Conservation (phyloP, 2,113 vertebrate species). For the Paralichthys olivaceus region DNA sequence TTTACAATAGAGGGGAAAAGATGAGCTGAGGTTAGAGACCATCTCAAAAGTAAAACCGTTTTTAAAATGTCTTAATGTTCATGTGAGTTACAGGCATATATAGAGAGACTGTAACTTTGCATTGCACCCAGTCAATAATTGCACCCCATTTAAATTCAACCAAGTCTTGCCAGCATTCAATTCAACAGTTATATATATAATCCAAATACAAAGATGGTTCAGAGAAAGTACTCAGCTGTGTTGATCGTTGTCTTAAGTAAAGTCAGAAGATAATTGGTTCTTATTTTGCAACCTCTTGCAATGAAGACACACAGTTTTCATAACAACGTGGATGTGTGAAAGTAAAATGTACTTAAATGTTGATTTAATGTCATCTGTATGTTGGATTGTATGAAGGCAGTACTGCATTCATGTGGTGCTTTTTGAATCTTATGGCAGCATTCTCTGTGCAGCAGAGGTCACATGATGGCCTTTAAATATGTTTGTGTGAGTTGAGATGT, state of each 20-base stretch:
- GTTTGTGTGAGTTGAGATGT: background rate
- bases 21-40: too few relatives aligned
- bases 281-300: background rate
- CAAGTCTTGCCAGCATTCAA: too few relatives aligned
- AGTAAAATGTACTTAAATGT: background rate
- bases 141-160: too few relatives aligned
- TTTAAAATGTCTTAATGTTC: too few relatives aligned
- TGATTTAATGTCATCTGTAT: background rate
- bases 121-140: too few relatives aligned
- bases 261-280: background rate
- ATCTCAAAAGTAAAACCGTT: too few relatives aligned
- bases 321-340: too few relatives aligned
- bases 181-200: too few relatives aligned
- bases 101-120: too few relatives aligned
- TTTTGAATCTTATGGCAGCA: background rate
- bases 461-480: background rate
- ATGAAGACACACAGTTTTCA: background rate
- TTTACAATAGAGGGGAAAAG: background rate
- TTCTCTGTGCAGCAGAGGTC: background rate
- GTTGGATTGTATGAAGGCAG: background rate
- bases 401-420: background rate
- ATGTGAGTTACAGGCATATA: too few relatives aligned
- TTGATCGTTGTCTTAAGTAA: background rate
- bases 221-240: background rate
- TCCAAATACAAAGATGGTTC: too few relatives aligned